phyloP scores from a whole-genome alignment of 2,113 vertebrate genomes.

The Hydrochoerus hydrochaeris region DNA sequence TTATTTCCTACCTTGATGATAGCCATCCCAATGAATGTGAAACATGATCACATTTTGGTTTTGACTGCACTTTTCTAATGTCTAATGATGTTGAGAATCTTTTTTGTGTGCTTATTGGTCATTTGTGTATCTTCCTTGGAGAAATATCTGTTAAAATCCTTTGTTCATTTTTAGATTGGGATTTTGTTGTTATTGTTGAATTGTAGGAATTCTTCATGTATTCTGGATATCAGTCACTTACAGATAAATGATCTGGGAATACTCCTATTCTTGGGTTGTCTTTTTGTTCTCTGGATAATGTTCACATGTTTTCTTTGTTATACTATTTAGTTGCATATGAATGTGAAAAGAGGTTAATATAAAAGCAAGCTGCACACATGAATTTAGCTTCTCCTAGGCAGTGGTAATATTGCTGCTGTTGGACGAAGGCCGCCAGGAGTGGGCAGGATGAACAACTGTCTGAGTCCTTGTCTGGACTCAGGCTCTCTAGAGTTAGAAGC shows the following conservation, averaged over 20 bases:
- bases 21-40: not conserved
- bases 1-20: slow-evolving; percentile 11
- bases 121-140: not conserved
- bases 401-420: not conserved
- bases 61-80: not conserved
- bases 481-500: not conserved
- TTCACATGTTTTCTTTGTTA: slow-evolving; percentile 9
- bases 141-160: not conserved
- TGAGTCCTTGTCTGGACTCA: not conserved
- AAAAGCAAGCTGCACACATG: not conserved
- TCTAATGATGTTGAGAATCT: not conserved
- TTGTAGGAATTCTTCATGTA: slow-evolving; percentile 18
- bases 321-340: not conserved
- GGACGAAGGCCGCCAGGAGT: not conserved
- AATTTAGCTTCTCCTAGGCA: not conserved
- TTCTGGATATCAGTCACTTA: not conserved
- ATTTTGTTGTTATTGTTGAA: not conserved
- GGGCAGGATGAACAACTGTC: not conserved
- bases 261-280: not conserved
- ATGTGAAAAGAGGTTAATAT: not conserved
- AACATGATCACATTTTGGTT: not conserved
- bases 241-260: not conserved
- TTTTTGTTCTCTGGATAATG: slow-evolving; percentile 20
- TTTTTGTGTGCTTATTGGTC: not conserved
- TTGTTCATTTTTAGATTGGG: slow-evolving; percentile 4